Conservation (phyloP, 1,140 invertebrate genomes). For the Leptoteleia sp. region DNA sequence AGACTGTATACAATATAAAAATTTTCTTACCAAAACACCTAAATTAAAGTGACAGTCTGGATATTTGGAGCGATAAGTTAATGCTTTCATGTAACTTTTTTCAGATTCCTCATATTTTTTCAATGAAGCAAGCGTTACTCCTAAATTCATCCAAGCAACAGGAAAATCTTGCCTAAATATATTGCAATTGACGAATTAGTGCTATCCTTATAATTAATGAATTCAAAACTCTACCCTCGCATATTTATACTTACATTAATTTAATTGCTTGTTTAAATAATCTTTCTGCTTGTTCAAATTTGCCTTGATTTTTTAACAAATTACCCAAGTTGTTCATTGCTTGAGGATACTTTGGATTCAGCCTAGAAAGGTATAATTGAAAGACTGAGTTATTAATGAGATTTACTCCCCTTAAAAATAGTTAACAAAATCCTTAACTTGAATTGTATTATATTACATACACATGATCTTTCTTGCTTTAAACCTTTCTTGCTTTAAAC, state of each 20-base stretch:
- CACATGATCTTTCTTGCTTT: too few species aligned
- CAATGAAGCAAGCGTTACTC: slow-evolving; percentile 91
- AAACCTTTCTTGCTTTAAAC: too few species aligned
- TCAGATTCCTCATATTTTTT: slow-evolving; percentile 88
- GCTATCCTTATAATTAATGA: too few species aligned
- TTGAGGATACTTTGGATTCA: slow-evolving; percentile 96
- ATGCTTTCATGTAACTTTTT: slow-evolving; percentile 89
- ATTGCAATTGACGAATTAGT: too few species aligned
- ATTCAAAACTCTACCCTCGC: too few species aligned
- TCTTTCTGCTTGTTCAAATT: slow-evolving; percentile 87
- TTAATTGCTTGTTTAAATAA: slow-evolving; percentile 88
- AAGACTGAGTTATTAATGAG: too few species aligned
- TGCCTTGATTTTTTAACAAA: slow-evolving; percentile 90
- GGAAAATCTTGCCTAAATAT: slow-evolving; percentile 90
- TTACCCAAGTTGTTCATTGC: slow-evolving; percentile 99
- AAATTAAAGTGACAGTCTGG: slow-evolving; percentile 97
- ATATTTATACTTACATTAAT: slow-evolving; percentile 83
- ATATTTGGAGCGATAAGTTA: slow-evolving; percentile 89
- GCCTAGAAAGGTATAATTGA: slow-evolving; percentile 82
- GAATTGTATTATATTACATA: too few species aligned
- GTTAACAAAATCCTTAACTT: too few species aligned
- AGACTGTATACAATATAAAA: too few species aligned
- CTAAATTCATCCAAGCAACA: slow-evolving; percentile 98
- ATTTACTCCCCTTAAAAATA: too few species aligned
- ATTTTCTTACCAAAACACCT: slow-evolving; percentile 95